Base-by-base conservation (phyloP, 2,888 invertebrate genomes). In the Marasmarcha lunaedactyla region DNA sequence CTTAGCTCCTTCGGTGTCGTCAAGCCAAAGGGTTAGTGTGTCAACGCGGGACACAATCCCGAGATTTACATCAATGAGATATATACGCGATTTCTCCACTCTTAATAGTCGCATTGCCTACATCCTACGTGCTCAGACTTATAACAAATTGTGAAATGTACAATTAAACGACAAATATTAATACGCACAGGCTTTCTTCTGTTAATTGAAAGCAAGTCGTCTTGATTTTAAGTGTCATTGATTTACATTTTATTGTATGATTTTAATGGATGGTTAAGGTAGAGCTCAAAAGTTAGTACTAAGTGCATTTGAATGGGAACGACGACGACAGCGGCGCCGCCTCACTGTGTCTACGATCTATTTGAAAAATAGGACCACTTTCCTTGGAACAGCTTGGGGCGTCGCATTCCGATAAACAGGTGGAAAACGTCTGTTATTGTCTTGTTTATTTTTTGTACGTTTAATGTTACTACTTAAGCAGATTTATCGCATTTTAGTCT, bases 11-110 rank as follows among this genome's bases (percentile, higher is more conserved):
- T 51, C 51, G 57, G 58, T 58, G 54, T 66, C 59, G 56, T 58
- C 58, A 7, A 49, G 50, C 44, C 47, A 52, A 51, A 59, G 63
- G 78, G 78, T 81, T 64, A 81, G 76, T 79, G 59, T 77, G 78
- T 76, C 74, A 68, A 59, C 58, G 59, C 49, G 53, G 50, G 51
- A 51, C 55, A 54, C 57, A 48, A 11, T 53, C 54, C 49, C 34
- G 2, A 61, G 62, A 72, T 76, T 73, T 74, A 70, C 71, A 74
- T 73, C 74, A 73, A 70, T 63, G 69, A 70, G 66, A 57, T 59
- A n/a, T n/a, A 66, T 61, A 69, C 64, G 66, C 62, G 64, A 72
- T 77, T 78, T 77, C 74, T 71, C 68, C 55, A 55, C 52, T 63
- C 63, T 58, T 63, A 57, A 62, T 69, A 58, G 59, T 59, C 60